Base-by-base conservation (phyloP, 2,797 vertebrate species). In the Notoglanidium macrostoma region DNA sequence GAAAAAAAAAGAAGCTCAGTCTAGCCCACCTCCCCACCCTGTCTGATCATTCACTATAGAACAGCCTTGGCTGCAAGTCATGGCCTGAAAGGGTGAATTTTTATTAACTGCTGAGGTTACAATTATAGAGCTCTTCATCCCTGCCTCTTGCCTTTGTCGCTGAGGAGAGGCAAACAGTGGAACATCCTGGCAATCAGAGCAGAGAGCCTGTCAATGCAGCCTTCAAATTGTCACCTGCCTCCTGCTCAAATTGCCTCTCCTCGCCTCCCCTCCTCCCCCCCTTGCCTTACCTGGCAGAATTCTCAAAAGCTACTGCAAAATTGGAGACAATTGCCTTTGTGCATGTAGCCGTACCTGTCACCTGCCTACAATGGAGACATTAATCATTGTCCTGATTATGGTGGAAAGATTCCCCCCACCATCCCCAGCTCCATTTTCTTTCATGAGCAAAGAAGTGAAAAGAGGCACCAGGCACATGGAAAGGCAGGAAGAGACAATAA, bases 171-270 rank as follows among this genome's bases (percentile, higher is more conserved):
- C 88, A 93, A 94, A 93, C 92, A 92, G 89, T 87, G 85, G 78
- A 68, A 86, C 89, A 91, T 90, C 90, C 92, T 91, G 86, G 93
- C 94, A 96, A 94, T 94, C 92, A 93, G 91, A 91, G 90, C 91
- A 68, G n/a, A 90, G 92, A 91, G 91, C 91, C 94, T 93, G 92
- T 95, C 95, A 94, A 88, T 84, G 92, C 88, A 92, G 91, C 93
- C 94, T 94, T 89, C 93, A 94, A 95, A 95, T 92, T 92, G 94
- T 96, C 95, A 95, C 94, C 93, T 95, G 93, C 94, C 95, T 94
- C 85, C 90, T 90, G 80, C 44, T 91, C 87, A 94, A 95, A 96
- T 95, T 95, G 92, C 93, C 91, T 94, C 92, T 90, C 63, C 88
- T 83, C 65, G 89, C 61, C 19, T 15, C 57, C 26, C 68, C 26